Percentiles rank a stretch among this genome's conserved stretches.
phyloP scores from a whole-genome alignment of 2,888 invertebrate genomes.

The Megamerina dolium region DNA sequence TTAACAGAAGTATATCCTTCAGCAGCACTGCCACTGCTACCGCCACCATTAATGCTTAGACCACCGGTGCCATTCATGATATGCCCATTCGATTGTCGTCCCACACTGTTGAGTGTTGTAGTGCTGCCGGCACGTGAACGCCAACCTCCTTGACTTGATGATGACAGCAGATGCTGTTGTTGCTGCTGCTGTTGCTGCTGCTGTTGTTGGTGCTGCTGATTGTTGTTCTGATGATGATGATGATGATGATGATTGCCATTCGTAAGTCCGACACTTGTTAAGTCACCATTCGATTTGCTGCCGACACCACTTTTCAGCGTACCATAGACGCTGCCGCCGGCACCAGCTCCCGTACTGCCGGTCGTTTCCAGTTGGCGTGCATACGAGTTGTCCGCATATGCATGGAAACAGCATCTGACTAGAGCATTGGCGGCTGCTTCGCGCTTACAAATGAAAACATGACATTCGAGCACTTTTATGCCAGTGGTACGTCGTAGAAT shows the following conservation, averaged over 20 bases:
- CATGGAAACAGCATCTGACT: slow-evolving; percentile 95
- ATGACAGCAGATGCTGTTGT: too few relatives aligned
- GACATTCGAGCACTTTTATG: slow-evolving; percentile 97
- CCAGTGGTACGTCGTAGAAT: slow-evolving; percentile 92
- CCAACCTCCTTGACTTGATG: slow-evolving; percentile 50
- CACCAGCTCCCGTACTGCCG: slow-evolving; percentile 52
- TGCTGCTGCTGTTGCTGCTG: slow-evolving; percentile 15
- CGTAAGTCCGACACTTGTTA: slow-evolving; percentile 34
- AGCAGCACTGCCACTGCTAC: slow-evolving; percentile 42
- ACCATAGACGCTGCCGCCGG: slow-evolving; percentile 53
- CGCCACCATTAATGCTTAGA: slow-evolving; percentile 10
- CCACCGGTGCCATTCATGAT: slow-evolving; percentile 30
- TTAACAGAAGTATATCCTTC: slow-evolving; percentile 50
- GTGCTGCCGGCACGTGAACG: slow-evolving; percentile 56
- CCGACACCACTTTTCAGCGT: slow-evolving; percentile 48
- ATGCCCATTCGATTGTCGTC: slow-evolving; percentile 48
- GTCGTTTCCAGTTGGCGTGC: slow-evolving; percentile 73
- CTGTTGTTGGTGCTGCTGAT: slow-evolving; percentile 3
- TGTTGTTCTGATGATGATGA: background rate
- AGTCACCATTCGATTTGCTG: slow-evolving; percentile 47
- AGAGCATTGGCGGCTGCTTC: slow-evolving; percentile 96
- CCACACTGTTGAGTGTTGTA: slow-evolving; percentile 57
- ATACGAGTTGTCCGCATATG: slow-evolving; percentile 93
- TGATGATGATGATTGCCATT: slow-evolving; percentile 37
- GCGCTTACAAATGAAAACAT: slow-evolving; percentile 95